Percentiles rank a stretch among this genome's conserved stretches.
These are phyloP conservation scores for Ptychodera flava DNA, from an alignment of 35 echinoderm and acorn worm species.

Conservation along the genomic window DNA sequence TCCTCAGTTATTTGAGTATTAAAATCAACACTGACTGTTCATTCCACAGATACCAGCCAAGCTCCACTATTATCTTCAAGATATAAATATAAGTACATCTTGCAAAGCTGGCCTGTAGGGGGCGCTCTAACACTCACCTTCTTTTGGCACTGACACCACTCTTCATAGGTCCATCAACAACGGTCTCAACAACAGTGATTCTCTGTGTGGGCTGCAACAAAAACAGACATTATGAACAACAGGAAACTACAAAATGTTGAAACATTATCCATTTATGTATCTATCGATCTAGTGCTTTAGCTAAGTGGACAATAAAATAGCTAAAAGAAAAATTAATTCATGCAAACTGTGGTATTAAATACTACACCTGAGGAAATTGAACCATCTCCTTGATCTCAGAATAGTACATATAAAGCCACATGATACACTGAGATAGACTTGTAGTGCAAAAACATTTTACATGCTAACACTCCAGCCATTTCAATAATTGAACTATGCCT, in stretches of 20 bases:
- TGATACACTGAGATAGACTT: not conserved
- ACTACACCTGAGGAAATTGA: too few relatives aligned
- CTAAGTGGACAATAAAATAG: conserved; percentile 6
- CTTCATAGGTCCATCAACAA: not conserved
- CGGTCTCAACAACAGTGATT: not conserved
- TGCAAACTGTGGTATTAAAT: too few relatives aligned
- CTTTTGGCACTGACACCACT: not conserved
- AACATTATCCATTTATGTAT: too few relatives aligned
- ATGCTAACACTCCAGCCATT: conserved; percentile 16
- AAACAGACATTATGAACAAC: too few relatives aligned
- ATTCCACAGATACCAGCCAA: too few relatives aligned
- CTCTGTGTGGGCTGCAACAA: not conserved
- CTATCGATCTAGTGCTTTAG: too few relatives aligned
- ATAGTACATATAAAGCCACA: not conserved
- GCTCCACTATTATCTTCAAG: too few relatives aligned
- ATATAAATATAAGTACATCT: too few relatives aligned
- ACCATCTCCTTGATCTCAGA: not conserved
- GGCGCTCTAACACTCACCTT: not conserved
- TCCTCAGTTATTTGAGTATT: too few relatives aligned
- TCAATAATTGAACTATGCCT: too few relatives aligned
- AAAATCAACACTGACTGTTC: too few relatives aligned
- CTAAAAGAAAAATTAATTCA: not conserved
- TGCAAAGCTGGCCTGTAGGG: not conserved
- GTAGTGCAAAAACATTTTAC: not conserved
- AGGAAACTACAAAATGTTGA: too few relatives aligned